These are phyloP conservation scores for Pomacea maculata DNA, from an alignment of 1,140 invertebrate species.

Conservation along the genomic window DNA sequence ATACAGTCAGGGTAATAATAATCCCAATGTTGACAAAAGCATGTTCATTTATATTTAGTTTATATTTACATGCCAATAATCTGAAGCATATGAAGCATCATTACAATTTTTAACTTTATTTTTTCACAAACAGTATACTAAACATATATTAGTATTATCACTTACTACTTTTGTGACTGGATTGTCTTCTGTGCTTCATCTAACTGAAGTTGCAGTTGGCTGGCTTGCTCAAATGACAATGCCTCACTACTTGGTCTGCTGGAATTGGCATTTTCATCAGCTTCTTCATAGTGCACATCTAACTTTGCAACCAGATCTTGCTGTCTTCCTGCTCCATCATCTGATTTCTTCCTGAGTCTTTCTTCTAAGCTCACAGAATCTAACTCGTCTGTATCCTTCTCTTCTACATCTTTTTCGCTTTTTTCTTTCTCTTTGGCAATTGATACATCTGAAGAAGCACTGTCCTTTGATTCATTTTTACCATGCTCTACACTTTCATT, in stretches of 20 bases:
- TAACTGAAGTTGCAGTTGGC: conserved; percentile 72
- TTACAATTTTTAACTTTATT: not conserved
- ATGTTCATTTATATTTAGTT: too few species aligned
- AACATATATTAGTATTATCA: conserved; percentile 4
- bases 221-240: not conserved
- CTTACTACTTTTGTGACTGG: conserved; percentile 57
- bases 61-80: not conserved
- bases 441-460: conserved; percentile 17
- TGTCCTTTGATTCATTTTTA: conserved; percentile 27
- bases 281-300: conserved; percentile 19
- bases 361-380: conserved; percentile 2
- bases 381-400: conserved; percentile 1
- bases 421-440: conserved; percentile 22
- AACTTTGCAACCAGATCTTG: not conserved
- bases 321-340: not conserved
- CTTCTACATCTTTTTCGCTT: conserved; percentile 24
- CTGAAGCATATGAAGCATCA: not conserved
- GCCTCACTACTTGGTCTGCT: conserved; percentile 3
- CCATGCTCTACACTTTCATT: conserved; percentile 63
- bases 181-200: conserved; percentile 82
- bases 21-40: too few species aligned
- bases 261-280: conserved; percentile 23
- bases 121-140: conserved; percentile 4
- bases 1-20: too few species aligned
- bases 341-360: not conserved